Base-by-base conservation (phyloP, 2,888 invertebrate species). In the Spodoptera exigua region DNA sequence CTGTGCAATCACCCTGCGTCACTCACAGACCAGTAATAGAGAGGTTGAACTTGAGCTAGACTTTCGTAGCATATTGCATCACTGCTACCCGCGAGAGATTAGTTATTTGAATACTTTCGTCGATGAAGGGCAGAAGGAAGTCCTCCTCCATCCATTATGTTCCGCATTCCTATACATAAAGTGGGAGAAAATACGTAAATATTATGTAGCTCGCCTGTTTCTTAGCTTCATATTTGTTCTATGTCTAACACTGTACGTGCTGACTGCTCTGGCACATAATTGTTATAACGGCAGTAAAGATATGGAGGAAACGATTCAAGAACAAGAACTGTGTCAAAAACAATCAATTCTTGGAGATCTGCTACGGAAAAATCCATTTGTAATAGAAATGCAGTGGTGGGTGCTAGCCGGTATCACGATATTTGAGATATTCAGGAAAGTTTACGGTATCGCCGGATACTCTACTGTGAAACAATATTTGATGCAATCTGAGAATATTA, bases 121-220 rank as follows among this genome's bases (percentile, higher is more conserved):
- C 0, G 97, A 97, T 75, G 98, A 98, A 87, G 98, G 98, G 0
- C 98, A 98, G 83, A 98, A 98, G 81, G 97, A 97, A 85, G 97
- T 98, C 37, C 89, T 98, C 2, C 95, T 97, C 52, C 98, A 98
- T 91, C 98, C 98, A 0, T 90, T 98, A 3, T 98, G 98, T 85
- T 97, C 98, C 9, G 97, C 98, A 0, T 98, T 98, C 83, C 93
- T 98, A 0, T 96, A 98, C 83, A 95, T 98, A 51, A 98, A 98
- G 85, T 98, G 98, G 98, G 97, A 97, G 79, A 97, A 98, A 87
- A 98, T 98, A 71, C 95, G 98, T 27, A 97, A 97, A 89, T 98
- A 97, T 83, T 98, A 98, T 82, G 96, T 97, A 12, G 97, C 96
- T 0, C 94, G 97, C 53, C 92, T 98, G 74, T 95, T 97, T 67